A percentile compares a stretch with the other conserved stretches of the same genome.
Evolutionary conservation across 2,888 invertebrate species (phyloP).

Genomic region (Mechanitis messenoides): DNA sequence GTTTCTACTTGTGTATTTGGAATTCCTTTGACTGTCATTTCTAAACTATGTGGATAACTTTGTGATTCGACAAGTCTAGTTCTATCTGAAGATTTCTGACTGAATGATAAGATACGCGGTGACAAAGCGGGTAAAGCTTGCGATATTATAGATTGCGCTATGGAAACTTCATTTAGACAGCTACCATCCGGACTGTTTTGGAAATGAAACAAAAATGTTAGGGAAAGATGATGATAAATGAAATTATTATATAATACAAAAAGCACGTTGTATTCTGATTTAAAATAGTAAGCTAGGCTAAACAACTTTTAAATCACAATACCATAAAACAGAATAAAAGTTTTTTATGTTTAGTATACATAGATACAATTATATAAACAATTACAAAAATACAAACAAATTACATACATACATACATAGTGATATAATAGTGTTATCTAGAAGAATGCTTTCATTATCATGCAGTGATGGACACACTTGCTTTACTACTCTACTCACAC

Average conservation of each 20-base stretch:
- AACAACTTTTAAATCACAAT: slow-evolving; percentile 20
- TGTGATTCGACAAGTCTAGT: slow-evolving; percentile 63
- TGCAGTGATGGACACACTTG: slow-evolving; percentile 34
- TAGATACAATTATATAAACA: slow-evolving; percentile 12
- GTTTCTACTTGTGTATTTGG: slow-evolving; percentile 49
- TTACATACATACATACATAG: slow-evolving; percentile 20
- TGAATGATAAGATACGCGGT: slow-evolving; percentile 64
- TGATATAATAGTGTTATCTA: slow-evolving; percentile 28
- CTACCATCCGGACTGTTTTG: slow-evolving; percentile 70
- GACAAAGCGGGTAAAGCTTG: slow-evolving; percentile 73
- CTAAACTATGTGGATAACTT: slow-evolving; percentile 48
- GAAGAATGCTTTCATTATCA: slow-evolving; percentile 70
- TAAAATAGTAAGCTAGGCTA: slow-evolving; percentile 9
- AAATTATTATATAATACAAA: slow-evolving; percentile 16
- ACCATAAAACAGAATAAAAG: slow-evolving; percentile 26
- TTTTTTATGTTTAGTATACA: slow-evolving; percentile 14
- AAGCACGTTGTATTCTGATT: slow-evolving; percentile 17
- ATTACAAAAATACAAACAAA: slow-evolving; percentile 19
- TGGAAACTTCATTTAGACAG: slow-evolving; percentile 72
- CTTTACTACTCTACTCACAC: slow-evolving; percentile 18
- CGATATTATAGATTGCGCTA: slow-evolving; percentile 74
- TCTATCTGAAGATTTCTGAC: slow-evolving; percentile 67
- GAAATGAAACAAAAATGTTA: slow-evolving; percentile 42
- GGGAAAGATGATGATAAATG: slow-evolving; percentile 25
- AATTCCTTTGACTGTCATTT: slow-evolving; percentile 57